phyloP scores from a whole-genome alignment of 2,888 invertebrate species.

The Philaethria dido region DNA sequence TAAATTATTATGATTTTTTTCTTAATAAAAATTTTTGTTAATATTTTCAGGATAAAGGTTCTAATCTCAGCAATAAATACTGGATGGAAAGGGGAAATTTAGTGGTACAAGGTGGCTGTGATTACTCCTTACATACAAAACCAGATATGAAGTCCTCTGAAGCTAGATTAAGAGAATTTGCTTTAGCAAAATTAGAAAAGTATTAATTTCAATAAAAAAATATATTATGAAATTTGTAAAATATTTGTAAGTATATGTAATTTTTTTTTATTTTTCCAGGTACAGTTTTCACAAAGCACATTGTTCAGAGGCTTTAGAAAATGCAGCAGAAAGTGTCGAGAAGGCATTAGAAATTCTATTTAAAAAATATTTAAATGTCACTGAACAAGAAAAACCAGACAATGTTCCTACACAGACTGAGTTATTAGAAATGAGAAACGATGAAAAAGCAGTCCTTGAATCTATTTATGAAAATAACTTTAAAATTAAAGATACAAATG shows the following conservation, averaged over 20 bases:
- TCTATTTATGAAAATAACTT: conserved; percentile 90
- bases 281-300: conserved; percentile 90
- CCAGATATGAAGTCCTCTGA: conserved; percentile 83
- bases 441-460: conserved; percentile 89
- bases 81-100: conserved; percentile 91
- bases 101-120: conserved; percentile 88
- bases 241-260: background rate
- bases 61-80: conserved; percentile 87
- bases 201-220: conserved; percentile 54
- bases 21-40: conserved; percentile 36
- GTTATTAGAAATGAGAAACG: conserved; percentile 85
- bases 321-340: conserved; percentile 87
- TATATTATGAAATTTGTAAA: no score
- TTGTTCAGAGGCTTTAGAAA: conserved; percentile 88
- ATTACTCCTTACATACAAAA: conserved; percentile 85
- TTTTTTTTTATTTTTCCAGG: conserved; percentile 64
- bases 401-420: conserved; percentile 78
- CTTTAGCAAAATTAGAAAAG: conserved; percentile 88
- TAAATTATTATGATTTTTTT: no score
- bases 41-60: conserved; percentile 85
- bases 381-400: conserved; percentile 65
- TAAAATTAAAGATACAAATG: conserved; percentile 87
- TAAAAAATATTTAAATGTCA: conserved; percentile 86
- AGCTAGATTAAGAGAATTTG: conserved; percentile 87
- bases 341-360: conserved; percentile 88